phyloP scores from a whole-genome alignment of 2,797 vertebrate species.

The Coluber constrictor region DNA sequence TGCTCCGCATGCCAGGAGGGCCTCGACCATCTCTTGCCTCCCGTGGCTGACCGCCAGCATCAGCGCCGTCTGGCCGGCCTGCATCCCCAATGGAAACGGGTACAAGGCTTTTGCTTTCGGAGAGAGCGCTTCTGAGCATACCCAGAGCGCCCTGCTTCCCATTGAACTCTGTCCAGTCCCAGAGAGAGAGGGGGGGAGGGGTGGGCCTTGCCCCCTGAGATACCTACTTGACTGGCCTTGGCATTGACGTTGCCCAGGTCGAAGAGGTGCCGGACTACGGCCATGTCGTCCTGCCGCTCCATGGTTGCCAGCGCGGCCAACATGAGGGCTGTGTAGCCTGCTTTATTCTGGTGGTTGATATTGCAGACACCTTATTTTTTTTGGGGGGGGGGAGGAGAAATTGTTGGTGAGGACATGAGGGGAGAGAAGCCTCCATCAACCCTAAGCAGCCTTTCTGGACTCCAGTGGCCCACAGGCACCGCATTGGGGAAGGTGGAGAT shows the following conservation, averaged over 20 bases:
- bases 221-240: conserved; percentile 88
- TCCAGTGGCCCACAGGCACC: background rate
- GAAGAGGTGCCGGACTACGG: conserved; percentile 86
- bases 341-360: conserved; percentile 90
- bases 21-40: conserved; percentile 88
- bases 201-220: fast-evolving
- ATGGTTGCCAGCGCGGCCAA: conserved; percentile 87
- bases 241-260: conserved; percentile 86
- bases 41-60: conserved; percentile 95
- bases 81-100: background rate
- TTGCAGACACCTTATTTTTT: conserved; percentile 77
- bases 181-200: background rate
- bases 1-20: conserved; percentile 82
- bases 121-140: background rate
- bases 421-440: background rate
- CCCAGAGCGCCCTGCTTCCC: background rate
- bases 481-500: background rate
- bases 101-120: fast-evolving
- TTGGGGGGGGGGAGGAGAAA: fast-evolving
- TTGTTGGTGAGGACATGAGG: fast-evolving
- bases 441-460: background rate
- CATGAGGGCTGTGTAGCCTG: conserved; percentile 95
- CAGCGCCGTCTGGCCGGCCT: conserved; percentile 92
- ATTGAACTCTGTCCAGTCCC: fast-evolving
- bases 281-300: conserved; percentile 83